Percentiles rank a stretch among this genome's conserved stretches.
phyloP scores from a whole-genome alignment of 2,888 invertebrate species.

The Calameuta pallipes region DNA sequence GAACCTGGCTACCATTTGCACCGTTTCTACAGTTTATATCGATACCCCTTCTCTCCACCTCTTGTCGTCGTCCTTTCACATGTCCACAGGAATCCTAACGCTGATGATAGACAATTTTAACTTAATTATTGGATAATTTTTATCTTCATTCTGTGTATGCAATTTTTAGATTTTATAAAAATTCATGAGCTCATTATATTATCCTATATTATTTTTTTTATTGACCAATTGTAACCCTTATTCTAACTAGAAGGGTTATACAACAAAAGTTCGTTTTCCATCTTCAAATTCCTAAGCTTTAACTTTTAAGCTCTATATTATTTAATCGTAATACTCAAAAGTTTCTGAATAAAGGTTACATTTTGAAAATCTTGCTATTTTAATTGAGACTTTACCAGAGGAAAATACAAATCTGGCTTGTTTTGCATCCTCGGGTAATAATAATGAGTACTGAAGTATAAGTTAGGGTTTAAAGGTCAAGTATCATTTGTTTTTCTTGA shows the following conservation, averaged over 20 bases:
- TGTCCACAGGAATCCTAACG: not conserved
- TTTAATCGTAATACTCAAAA: not conserved
- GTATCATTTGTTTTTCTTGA: too few relatives aligned
- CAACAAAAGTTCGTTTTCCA: not conserved
- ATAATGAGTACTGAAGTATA: too few relatives aligned
- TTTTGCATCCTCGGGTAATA: too few relatives aligned
- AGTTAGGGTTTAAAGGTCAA: too few relatives aligned
- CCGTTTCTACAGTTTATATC: slow-evolving; percentile 30
- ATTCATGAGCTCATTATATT: not conserved
- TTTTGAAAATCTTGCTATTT: too few relatives aligned
- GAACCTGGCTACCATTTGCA: slow-evolving; percentile 37
- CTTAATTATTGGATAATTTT: not conserved
- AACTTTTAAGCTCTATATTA: too few relatives aligned
- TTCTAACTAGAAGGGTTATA: not conserved
- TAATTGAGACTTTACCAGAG: too few relatives aligned
- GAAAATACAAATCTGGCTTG: too few relatives aligned
- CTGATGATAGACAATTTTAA: not conserved
- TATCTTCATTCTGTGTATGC: not conserved
- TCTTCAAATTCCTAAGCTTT: not conserved
- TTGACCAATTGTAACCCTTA: not conserved
- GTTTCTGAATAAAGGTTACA: too few relatives aligned
- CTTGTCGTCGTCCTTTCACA: not conserved
- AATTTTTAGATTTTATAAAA: not conserved
- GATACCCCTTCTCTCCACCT: slow-evolving; percentile 22
- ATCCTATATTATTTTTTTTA: not conserved